Evolutionary conservation across 2,888 invertebrate species (phyloP).

Genomic region (Hoplodrina ambigua): DNA sequence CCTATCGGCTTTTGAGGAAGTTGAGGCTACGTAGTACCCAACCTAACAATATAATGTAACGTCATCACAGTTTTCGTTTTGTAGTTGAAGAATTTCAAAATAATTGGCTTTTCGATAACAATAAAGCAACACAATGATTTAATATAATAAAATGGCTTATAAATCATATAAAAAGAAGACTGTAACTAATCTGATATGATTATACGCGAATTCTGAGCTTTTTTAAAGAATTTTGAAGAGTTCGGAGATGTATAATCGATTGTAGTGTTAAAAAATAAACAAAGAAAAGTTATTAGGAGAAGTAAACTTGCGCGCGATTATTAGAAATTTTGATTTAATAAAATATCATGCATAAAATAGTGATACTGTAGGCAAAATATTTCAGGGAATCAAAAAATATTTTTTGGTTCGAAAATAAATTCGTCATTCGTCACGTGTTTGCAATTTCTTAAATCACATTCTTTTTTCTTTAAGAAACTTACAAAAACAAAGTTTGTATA

Average conservation of each 20-base stretch:
- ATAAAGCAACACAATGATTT: slow-evolving; percentile 35
- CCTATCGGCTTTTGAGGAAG: slow-evolving; percentile 72
- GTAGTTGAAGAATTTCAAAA: slow-evolving; percentile 16
- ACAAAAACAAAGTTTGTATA: too few relatives aligned
- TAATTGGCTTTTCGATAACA: slow-evolving; percentile 27
- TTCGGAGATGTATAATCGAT: not conserved
- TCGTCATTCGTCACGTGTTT: too few relatives aligned
- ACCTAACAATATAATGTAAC: slow-evolving; percentile 17
- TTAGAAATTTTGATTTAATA: not conserved
- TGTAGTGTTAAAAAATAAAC: not conserved
- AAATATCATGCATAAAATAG: too few relatives aligned
- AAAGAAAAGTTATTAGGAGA: not conserved
- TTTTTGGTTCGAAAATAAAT: too few relatives aligned
- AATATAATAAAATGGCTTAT: slow-evolving; percentile 28
- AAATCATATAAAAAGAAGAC: slow-evolving; percentile 23
- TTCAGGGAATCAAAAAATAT: not conserved
- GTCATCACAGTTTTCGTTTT: slow-evolving; percentile 31
- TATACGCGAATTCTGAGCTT: slow-evolving; percentile 11
- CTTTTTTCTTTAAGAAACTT: not conserved
- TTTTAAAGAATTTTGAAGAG: not conserved
- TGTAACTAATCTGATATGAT: slow-evolving; percentile 34
- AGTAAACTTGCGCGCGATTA: not conserved
- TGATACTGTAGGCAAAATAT: not conserved
- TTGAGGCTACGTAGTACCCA: slow-evolving; percentile 55
- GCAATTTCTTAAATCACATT: too few relatives aligned